phyloP scores from a whole-genome alignment of 64 coral and sea anemone species.

The Montipora efflorescens region DNA sequence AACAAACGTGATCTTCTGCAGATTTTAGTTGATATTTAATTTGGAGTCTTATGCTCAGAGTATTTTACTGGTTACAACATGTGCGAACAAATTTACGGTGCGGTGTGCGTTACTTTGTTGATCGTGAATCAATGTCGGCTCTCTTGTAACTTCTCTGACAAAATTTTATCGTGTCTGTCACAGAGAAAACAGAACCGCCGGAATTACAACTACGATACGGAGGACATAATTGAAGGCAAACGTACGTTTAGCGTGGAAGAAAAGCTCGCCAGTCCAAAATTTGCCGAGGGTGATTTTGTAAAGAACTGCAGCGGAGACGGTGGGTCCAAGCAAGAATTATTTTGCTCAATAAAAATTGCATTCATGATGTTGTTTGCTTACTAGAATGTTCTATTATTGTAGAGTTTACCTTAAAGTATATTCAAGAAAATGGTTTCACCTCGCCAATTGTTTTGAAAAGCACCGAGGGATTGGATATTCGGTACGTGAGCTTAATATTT shows the following conservation, averaged over 20 bases:
- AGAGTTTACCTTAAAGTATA: slow-evolving; percentile 95
- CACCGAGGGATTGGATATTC: slow-evolving; percentile 91
- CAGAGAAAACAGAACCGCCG: slow-evolving; percentile 89
- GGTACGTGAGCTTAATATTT: slow-evolving; percentile 71
- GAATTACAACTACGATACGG: slow-evolving; percentile 87
- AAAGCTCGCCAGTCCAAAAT: slow-evolving; percentile 92
- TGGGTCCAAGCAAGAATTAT: slow-evolving; percentile 74
- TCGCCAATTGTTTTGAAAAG: slow-evolving; percentile 80
- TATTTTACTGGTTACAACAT: slow-evolving; percentile 40
- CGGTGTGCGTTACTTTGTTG: slow-evolving; percentile 44
- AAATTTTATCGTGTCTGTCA: slow-evolving; percentile 36
- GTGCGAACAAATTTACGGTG: not conserved
- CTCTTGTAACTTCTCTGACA: slow-evolving; percentile 4
- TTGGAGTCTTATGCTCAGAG: slow-evolving; percentile 1
- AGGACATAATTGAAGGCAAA: slow-evolving; percentile 98
- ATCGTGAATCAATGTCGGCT: slow-evolving; percentile 3
- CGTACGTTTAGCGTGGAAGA: slow-evolving; percentile 97
- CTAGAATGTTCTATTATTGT: slow-evolving; percentile 67
- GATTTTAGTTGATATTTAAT: not conserved
- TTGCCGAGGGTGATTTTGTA: slow-evolving; percentile 85
- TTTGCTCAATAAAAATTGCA: slow-evolving; percentile 74
- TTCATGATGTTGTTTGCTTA: slow-evolving; percentile 50
- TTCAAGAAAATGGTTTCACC: slow-evolving; percentile 90
- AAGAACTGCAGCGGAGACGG: slow-evolving; percentile 84
- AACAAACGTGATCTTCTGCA: slow-evolving; percentile 15